Percentiles rank a stretch among this genome's conserved stretches.
Evolutionary conservation across 2,888 invertebrate species (phyloP).

Genomic region (Dryobotodes eremita): DNA sequence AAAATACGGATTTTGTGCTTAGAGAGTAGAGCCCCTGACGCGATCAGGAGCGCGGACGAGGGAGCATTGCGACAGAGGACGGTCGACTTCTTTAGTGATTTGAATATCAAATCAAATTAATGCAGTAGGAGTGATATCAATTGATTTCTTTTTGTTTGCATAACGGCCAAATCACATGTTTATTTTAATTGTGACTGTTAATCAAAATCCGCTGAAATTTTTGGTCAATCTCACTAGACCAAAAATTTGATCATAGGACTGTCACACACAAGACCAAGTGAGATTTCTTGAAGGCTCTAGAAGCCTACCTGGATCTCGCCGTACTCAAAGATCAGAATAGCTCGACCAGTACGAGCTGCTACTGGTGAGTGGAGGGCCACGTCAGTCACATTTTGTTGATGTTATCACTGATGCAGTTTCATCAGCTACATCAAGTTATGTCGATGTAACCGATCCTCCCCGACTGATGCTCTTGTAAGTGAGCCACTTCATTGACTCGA

Average conservation of each 20-base stretch:
- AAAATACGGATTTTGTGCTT: no score
- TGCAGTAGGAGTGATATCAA: background rate
- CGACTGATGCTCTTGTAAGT: background rate
- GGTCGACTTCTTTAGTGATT: background rate
- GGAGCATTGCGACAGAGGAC: background rate
- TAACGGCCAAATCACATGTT: background rate
- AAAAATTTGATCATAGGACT: background rate
- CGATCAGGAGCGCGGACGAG: background rate
- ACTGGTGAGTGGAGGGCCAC: background rate
- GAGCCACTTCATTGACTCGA: slow-evolving; percentile 13
- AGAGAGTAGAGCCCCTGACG: no score
- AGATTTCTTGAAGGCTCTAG: background rate
- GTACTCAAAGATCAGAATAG: background rate
- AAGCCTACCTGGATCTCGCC: background rate
- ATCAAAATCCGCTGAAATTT: background rate
- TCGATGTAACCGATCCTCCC: background rate
- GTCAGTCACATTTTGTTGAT: background rate
- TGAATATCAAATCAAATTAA: background rate
- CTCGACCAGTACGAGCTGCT: background rate
- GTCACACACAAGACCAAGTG: background rate
- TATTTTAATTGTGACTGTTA: background rate
- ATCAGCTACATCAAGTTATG: background rate
- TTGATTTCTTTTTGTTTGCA: background rate
- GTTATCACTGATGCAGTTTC: background rate
- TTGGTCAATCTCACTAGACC: background rate